phyloP scores from a whole-genome alignment of 2,113 vertebrate species.

The Dipodomys stephensi region DNA sequence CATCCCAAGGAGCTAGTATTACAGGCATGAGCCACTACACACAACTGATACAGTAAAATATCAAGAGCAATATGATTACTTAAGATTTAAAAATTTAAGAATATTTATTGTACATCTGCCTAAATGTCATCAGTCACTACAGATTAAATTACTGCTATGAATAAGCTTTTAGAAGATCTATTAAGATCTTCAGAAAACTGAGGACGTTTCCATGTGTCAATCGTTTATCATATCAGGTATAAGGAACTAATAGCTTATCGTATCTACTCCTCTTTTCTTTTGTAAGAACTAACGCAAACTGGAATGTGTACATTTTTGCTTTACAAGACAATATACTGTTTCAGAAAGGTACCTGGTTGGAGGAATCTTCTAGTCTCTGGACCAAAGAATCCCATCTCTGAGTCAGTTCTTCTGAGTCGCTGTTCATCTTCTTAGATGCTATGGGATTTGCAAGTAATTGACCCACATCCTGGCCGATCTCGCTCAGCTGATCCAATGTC shows the following conservation, averaged over 20 bases:
- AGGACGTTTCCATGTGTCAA: neutral
- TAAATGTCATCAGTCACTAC: neutral
- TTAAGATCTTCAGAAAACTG: slow-evolving; percentile 18
- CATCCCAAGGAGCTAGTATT: too few species aligned
- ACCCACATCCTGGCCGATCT: slow-evolving; percentile 93
- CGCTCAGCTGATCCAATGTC: slow-evolving; percentile 92
- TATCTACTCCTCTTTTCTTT: neutral
- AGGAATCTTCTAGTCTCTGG: slow-evolving; percentile 96
- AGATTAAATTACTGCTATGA: neutral
- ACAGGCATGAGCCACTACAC: too few species aligned
- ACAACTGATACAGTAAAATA: too few species aligned
- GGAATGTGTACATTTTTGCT: neutral
- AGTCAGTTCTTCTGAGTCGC: slow-evolving; percentile 92
- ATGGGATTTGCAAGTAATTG: slow-evolving; percentile 89
- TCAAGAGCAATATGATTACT: slow-evolving; percentile 3
- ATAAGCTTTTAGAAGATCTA: neutral
- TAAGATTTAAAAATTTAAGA: slow-evolving; percentile 32
- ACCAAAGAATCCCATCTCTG: slow-evolving; percentile 97
- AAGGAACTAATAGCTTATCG: neutral
- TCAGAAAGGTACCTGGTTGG: slow-evolving; percentile 91
- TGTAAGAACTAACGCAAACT: slow-evolving; percentile 10
- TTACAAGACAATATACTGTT: neutral
- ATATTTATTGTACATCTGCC: neutral
- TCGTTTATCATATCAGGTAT: neutral
- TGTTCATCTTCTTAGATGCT: slow-evolving; percentile 89